Percentiles rank a stretch among this genome's conserved stretches.
Conservation (phyloP, 2,797 vertebrate species). For the Anguilla marmorata region DNA sequence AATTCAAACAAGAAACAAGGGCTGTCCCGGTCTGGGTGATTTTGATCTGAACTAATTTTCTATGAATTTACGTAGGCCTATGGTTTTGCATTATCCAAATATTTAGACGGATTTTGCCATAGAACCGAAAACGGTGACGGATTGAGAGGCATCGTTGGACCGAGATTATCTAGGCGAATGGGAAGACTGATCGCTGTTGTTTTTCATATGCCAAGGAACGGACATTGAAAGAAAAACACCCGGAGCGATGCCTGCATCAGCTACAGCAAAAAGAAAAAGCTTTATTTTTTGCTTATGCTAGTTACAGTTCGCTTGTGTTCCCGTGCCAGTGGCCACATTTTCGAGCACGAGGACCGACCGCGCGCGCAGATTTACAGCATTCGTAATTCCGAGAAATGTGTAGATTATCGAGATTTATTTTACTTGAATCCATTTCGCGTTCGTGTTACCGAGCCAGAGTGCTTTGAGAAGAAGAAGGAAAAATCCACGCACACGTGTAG, state of each 20-base stretch:
- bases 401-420: slow-evolving; percentile 2
- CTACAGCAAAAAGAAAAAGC: not conserved
- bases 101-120: not conserved
- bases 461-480: not conserved
- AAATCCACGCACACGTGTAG: not conserved
- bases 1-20: not conserved
- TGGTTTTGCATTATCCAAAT: not conserved
- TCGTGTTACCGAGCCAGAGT: not conserved
- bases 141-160: not conserved
- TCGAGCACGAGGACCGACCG: not conserved
- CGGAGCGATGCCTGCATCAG: too few species aligned
- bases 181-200: not conserved
- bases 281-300: not conserved
- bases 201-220: not conserved
- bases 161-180: not conserved
- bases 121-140: not conserved
- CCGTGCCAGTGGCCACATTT: slow-evolving; percentile 4
- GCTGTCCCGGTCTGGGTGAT: not conserved
- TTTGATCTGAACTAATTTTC: not conserved
- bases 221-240: not conserved
- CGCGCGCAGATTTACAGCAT: not conserved
- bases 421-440: not conserved
- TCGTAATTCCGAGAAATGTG: not conserved
- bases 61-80: not conserved
- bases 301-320: not conserved